phyloP scores from a whole-genome alignment of 2,888 invertebrate genomes.

The Pristionchus mayeri region DNA sequence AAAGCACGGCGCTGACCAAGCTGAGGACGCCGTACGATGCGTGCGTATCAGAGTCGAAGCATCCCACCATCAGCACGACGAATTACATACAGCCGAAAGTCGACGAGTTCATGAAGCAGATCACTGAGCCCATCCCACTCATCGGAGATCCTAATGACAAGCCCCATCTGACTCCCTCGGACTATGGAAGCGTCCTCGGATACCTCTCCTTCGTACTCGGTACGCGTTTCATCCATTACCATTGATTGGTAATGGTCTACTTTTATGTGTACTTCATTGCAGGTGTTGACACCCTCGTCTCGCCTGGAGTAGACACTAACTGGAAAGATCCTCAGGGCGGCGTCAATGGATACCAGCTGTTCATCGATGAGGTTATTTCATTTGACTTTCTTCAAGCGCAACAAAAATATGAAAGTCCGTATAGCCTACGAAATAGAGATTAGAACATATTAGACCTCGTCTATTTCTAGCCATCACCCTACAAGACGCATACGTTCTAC shows the following conservation, averaged over 20 bases:
- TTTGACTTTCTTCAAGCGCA: no score
- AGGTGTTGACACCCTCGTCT: conserved; percentile 39
- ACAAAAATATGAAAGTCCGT: no score
- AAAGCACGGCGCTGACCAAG: background rate
- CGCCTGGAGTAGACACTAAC: conserved; percentile 29
- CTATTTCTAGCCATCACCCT: background rate
- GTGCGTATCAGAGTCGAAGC: background rate
- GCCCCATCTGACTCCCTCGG: background rate
- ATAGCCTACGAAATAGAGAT: no score
- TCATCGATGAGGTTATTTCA: background rate
- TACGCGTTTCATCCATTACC: background rate
- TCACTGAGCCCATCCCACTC: background rate
- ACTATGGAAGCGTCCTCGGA: background rate
- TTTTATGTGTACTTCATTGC: background rate
- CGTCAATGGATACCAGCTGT: background rate
- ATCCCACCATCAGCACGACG: background rate
- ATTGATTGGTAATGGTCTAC: no score
- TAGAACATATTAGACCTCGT: no score
- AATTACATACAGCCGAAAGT: conserved; percentile 17
- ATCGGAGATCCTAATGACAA: background rate
- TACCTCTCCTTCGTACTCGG: conserved; percentile 8
- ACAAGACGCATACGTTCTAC: background rate
- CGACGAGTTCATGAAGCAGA: background rate
- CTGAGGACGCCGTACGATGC: conserved; percentile 13
- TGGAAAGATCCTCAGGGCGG: conserved; percentile 7